Conservation (phyloP, 2,113 vertebrate genomes). For the Ariopsis seemanni region DNA sequence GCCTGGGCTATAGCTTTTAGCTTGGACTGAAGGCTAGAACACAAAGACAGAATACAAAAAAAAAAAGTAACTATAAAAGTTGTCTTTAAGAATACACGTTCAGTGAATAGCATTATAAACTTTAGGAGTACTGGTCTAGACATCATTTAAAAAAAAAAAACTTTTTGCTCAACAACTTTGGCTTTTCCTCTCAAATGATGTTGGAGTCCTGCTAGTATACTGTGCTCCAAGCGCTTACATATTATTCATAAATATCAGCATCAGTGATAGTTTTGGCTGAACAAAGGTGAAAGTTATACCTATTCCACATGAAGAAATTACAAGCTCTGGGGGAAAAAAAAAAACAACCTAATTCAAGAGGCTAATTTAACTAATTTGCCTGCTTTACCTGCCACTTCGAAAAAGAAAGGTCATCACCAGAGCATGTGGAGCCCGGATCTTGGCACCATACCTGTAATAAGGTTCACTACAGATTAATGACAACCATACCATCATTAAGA, state of each 20-base stretch:
- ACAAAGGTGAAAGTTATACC: background rate
- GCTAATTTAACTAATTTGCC: background rate
- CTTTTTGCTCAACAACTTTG: background rate
- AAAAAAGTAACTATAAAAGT: background rate
- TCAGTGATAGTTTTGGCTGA: background rate
- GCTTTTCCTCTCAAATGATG: background rate
- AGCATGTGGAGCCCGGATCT: conserved; percentile 92
- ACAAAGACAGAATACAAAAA: conserved; percentile 39
- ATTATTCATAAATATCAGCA: background rate
- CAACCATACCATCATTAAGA: background rate
- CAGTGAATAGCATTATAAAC: background rate
- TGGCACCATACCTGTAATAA: conserved; percentile 86
- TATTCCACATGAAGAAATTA: background rate
- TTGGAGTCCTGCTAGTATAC: background rate
- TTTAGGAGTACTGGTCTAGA: background rate
- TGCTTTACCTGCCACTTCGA: conserved; percentile 85
- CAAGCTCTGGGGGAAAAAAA: too few relatives aligned
- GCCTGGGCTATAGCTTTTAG: conserved; percentile 83
- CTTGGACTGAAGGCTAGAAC: conserved; percentile 84
- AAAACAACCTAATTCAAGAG: background rate
- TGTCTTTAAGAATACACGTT: background rate
- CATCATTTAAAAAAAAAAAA: too few relatives aligned
- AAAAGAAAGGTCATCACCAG: conserved; percentile 99
- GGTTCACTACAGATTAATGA: conserved; percentile 8
- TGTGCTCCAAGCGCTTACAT: background rate